Evolutionary conservation across 2,797 vertebrate genomes (phyloP).

Genomic region (Lepidocolaptes lacrymiger): DNA sequence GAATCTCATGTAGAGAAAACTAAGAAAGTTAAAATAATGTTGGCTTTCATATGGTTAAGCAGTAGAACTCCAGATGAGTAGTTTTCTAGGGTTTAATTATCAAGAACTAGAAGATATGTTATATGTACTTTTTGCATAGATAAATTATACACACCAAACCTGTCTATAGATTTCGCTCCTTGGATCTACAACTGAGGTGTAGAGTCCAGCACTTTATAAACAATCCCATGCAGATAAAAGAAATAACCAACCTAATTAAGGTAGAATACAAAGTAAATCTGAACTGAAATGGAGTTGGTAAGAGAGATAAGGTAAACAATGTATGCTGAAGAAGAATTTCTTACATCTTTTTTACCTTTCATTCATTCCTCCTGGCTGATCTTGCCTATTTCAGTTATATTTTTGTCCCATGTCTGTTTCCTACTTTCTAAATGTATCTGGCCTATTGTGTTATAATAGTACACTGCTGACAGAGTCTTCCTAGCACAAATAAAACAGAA

Average conservation of each 20-base stretch:
- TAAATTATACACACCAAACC: not conserved
- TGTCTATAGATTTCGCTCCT: not conserved
- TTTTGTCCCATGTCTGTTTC: not conserved
- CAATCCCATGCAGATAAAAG: not conserved
- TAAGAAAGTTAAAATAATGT: not conserved
- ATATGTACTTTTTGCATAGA: not conserved
- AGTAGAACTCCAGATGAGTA: not conserved
- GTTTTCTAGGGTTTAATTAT: not conserved
- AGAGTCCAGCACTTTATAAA: not conserved
- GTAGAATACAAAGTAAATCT: not conserved
- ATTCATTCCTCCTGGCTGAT: not conserved
- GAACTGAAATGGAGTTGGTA: not conserved
- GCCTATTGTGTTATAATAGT: not conserved
- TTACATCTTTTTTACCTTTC: not conserved
- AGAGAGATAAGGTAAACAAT: not conserved
- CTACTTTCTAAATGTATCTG: not conserved
- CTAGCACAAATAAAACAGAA: not conserved
- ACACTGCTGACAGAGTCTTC: not conserved
- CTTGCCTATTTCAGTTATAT: not conserved
- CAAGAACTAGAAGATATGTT: not conserved
- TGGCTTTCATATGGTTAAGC: not conserved
- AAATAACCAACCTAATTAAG: not conserved
- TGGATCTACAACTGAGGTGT: not conserved
- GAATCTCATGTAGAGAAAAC: not conserved
- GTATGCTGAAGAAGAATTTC: not conserved